Base-by-base conservation (phyloP, 2,888 invertebrate genomes). In the Noctua janthina region DNA sequence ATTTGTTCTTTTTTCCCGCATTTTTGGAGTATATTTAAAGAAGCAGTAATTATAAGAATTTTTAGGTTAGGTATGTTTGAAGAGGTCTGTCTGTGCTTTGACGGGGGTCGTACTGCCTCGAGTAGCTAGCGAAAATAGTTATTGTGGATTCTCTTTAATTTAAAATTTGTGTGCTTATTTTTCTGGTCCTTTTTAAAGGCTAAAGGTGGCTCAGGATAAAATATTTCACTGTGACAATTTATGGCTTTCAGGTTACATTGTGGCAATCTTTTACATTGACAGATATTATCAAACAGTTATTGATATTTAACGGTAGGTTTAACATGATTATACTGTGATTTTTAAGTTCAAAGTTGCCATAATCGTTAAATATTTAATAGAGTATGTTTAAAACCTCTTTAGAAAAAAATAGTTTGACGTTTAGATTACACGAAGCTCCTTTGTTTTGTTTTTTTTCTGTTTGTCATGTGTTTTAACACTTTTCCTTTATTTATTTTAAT, bases 1-100 rank as follows among this genome's bases (percentile, higher is more conserved):
- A 89, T 89, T 90, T 90, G 85, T 89, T 90, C 87, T 87, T 90
- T 88, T 90, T 89, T 84, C 20, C 64, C 76, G 82, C 88, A 88
- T 81, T 77, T 83, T 79, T 86, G 73, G 89, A 88, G 89, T 87
- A 86, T 88, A 89, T 89, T 91, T 90, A 90, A 88, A 89, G 88
- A 87, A 84, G 78, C 77, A 46, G 86, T 90, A 86, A 87, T 90
- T 90, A 90, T 85, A 78, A 89, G 81, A 77, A 54, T 87, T 89
- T 87, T 80, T 72, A 79, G 77, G 75, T 74, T 80, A 70, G 68
- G 68, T 68, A 43, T 81, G 76, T 87, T 90, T 89, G 70, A 62
- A 78, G 76, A 78, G 89, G 81, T 81, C 77, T 83, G 43, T 15
- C 76, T 68, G 49, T 29, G 46, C 78, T 84, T 83, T 71, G 78